Percentiles rank a stretch among this genome's conserved stretches.
These are phyloP conservation scores for Misgurnus mizolepis DNA, from an alignment of 2,113 vertebrate species.

Conservation along the genomic window DNA sequence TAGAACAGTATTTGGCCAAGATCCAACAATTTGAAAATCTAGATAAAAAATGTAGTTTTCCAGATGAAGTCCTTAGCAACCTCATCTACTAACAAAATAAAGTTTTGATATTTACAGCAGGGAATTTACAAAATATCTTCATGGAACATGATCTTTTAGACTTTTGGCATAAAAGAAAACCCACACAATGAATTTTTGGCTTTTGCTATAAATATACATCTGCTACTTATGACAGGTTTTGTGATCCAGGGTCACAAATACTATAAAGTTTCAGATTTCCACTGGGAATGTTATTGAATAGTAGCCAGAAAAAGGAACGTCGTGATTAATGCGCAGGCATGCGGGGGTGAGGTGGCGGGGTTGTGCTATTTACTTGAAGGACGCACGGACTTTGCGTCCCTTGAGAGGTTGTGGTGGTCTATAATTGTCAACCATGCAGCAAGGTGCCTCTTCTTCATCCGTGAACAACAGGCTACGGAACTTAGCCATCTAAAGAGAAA, in stretches of 20 bases:
- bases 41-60: too few relatives aligned
- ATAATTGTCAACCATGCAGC: constrained; percentile 88
- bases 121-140: too few relatives aligned
- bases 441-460: constrained; percentile 75
- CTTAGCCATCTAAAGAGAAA: constrained; percentile 74
- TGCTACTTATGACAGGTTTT: too few relatives aligned
- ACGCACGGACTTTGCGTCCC: constrained; percentile 80
- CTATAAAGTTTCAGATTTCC: neutral
- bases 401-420: constrained; percentile 88
- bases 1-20: too few relatives aligned
- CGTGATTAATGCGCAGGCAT: neutral
- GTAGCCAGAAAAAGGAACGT: neutral
- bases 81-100: too few relatives aligned
- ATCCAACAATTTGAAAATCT: too few relatives aligned
- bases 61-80: too few relatives aligned
- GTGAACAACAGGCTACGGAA: constrained; percentile 85
- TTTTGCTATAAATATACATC: too few relatives aligned
- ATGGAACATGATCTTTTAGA: too few relatives aligned
- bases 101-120: too few relatives aligned
- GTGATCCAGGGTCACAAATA: neutral
- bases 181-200: too few relatives aligned
- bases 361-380: constrained; percentile 67
- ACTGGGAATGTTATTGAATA: neutral
- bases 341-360: neutral
- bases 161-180: too few relatives aligned